Percentiles rank a stretch among this genome's conserved stretches.
phyloP scores from a whole-genome alignment of 2,797 vertebrate species.

The Crocidura indochinensis region DNA sequence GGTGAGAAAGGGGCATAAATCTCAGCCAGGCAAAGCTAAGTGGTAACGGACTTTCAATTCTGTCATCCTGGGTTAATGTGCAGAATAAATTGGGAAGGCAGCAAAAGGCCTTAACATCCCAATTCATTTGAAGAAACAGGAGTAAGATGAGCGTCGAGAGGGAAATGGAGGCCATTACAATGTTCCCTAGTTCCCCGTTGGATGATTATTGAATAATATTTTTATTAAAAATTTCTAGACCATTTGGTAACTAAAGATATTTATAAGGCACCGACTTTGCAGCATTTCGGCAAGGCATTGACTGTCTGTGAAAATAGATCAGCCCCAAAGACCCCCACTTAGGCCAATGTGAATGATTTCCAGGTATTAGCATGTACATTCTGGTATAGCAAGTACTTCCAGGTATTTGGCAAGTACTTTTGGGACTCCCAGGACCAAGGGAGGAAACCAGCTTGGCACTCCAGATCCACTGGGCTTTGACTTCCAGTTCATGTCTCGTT shows the following conservation, averaged over 20 bases:
- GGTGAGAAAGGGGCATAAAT: slow-evolving; percentile 67
- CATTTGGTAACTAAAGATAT: slow-evolving; percentile 78
- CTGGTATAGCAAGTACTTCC: too few relatives aligned
- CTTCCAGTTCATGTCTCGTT: slow-evolving; percentile 70
- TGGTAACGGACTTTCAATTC: slow-evolving; percentile 75
- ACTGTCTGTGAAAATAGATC: rapidly evolving
- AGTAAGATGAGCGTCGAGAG: slow-evolving; percentile 81
- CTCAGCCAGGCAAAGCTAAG: slow-evolving; percentile 82
- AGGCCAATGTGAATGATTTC: too few relatives aligned
- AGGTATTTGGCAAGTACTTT: neutral
- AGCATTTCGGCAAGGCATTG: slow-evolving; percentile 38
- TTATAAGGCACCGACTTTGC: slow-evolving; percentile 55
- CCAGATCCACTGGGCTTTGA: neutral
- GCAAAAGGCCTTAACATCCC: slow-evolving; percentile 82
- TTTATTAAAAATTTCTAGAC: slow-evolving; percentile 83
- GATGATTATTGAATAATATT: slow-evolving; percentile 83
- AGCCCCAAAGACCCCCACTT: too few relatives aligned
- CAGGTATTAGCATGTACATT: too few relatives aligned
- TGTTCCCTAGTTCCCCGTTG: slow-evolving; percentile 70
- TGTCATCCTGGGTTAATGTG: slow-evolving; percentile 82
- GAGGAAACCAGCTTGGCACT: too few relatives aligned
- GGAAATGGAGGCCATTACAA: slow-evolving; percentile 73
- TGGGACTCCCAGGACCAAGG: neutral
- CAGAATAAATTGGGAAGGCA: slow-evolving; percentile 82
- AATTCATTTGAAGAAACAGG: slow-evolving; percentile 83